These are phyloP conservation scores for Scaptomyza montana DNA, from an alignment of 1,140 invertebrate genomes.

Conservation along the genomic window DNA sequence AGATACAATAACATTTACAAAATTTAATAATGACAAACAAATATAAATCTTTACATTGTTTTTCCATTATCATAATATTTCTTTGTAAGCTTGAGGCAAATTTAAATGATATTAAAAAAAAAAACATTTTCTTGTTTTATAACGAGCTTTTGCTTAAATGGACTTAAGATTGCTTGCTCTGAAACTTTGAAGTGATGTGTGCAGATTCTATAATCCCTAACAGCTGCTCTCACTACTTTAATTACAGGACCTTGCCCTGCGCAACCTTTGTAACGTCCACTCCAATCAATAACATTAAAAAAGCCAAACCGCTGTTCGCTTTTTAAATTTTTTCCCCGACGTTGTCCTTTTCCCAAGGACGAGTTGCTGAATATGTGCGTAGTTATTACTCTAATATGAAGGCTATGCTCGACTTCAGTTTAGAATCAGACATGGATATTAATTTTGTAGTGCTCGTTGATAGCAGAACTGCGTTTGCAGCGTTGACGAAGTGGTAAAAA, in stretches of 20 bases:
- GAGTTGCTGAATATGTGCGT: slow-evolving; percentile 48
- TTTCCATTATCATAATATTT: not conserved
- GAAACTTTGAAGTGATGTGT: not conserved
- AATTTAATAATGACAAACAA: not conserved
- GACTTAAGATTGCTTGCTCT: not conserved
- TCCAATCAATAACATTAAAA: not conserved
- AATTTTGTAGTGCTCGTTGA: slow-evolving; percentile 53
- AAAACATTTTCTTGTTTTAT: not conserved
- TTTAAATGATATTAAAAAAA: no score
- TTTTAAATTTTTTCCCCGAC: slow-evolving; percentile 44
- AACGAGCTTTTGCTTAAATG: not conserved
- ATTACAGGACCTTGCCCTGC: slow-evolving; percentile 39
- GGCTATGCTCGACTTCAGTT: slow-evolving; percentile 51
- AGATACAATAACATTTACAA: not conserved
- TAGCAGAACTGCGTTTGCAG: slow-evolving; percentile 36
- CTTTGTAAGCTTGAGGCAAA: not conserved
- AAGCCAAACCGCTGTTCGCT: slow-evolving; percentile 2
- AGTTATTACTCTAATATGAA: slow-evolving; percentile 59
- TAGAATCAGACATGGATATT: slow-evolving; percentile 57
- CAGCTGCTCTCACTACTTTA: slow-evolving; percentile 8
- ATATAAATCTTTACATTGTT: no score
- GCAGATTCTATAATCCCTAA: slow-evolving; percentile 45
- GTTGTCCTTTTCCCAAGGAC: slow-evolving; percentile 51
- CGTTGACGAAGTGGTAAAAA: slow-evolving; percentile 20
- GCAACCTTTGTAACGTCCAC: slow-evolving; percentile 51